Evolutionary conservation across 2,888 invertebrate species (phyloP), one percentile per base, ranked within the genome.

Genomic region (Agriopis marginaria): DNA sequence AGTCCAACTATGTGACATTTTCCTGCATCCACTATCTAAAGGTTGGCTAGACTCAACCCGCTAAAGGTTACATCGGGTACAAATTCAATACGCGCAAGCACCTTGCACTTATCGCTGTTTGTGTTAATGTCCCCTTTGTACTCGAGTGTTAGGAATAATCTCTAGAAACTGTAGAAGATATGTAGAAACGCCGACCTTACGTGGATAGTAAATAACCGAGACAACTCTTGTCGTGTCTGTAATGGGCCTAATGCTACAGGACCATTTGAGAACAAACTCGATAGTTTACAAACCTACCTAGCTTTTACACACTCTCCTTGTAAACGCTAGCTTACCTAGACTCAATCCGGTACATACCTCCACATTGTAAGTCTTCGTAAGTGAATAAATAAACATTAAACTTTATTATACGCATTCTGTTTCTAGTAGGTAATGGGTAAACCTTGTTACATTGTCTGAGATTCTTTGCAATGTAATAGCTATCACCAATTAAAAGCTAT

Each of bases 1-100:
- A 89, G 92, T 90, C 92, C 90, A 91, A 91, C 92, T 91, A 92
- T 90, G 92, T 93, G 93, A 92, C 93, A 94, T 93, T 94, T 93
- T 86, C 90, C 86, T 80, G 88, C 88, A 89, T 88, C 89, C 89
- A 89, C 89, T 89, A 91, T 90, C 91, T 86, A 92, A 93, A 93
- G 92, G 92, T 93, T 86, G 82, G 82, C 85, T 83, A 86, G 88
- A 85, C 87, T 86, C 86, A 85, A 87, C 83, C 85, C 85, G 87
- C 86, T 66, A 86, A 86, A 86, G 86, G 94, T 94, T 90, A 90
- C 85, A 59, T 47, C 82, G 80, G 77, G 79, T 89, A 91, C 91
- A 91, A 91, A 92, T 92, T 92, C 89, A 91, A 93, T 92, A 80
- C 80, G 77, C 81, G 80, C 80, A 80, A 70, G 67, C 74, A 76